Percentiles rank a stretch among this genome's conserved stretches.
phyloP scores from a whole-genome alignment of 2,888 invertebrate genomes.

The Drosophila siamana region DNA sequence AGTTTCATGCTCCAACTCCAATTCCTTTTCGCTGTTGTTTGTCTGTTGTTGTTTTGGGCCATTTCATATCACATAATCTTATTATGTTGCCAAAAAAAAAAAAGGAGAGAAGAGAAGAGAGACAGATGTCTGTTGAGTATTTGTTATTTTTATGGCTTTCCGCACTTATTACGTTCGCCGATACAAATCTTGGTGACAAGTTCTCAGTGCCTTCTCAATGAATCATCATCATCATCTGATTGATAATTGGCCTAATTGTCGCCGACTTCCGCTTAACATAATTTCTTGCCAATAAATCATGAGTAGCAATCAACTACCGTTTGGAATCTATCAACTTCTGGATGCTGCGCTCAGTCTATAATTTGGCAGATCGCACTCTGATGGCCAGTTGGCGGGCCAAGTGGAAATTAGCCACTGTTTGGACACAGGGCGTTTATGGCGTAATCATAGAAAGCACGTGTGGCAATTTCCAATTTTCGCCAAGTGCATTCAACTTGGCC shows the following conservation, averaged over 20 bases:
- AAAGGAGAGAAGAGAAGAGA: too few species aligned
- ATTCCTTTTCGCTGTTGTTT: too few species aligned
- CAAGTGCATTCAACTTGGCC: constrained; percentile 54
- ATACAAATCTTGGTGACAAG: constrained; percentile 36
- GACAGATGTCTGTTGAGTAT: constrained; percentile 27
- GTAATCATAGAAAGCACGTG: constrained; percentile 78
- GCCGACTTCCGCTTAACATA: constrained; percentile 25
- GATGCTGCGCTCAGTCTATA: constrained; percentile 34
- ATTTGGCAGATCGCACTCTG: constrained; percentile 40
- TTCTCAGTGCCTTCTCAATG: neutral
- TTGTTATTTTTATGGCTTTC: constrained; percentile 61
- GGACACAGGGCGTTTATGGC: too few species aligned
- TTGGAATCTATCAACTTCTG: constrained; percentile 61
- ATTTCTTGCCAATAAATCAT: constrained; percentile 11
- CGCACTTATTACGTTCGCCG: constrained; percentile 44
- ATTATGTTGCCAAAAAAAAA: constrained; percentile 62
- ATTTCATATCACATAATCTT: constrained; percentile 62
- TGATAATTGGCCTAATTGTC: constrained; percentile 9
- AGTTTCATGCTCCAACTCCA: constrained; percentile 45
- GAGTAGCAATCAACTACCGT: constrained; percentile 63
- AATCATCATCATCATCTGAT: constrained; percentile 1
- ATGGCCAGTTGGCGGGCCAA: too few species aligned
- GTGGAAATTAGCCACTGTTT: constrained; percentile 64
- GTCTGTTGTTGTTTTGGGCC: constrained; percentile 4
- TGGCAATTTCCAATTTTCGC: constrained; percentile 72